Evolutionary conservation across 2,797 vertebrate genomes (phyloP), one percentile per base, ranked within the genome.

Genomic region (Crocodylus rhombifer): DNA sequence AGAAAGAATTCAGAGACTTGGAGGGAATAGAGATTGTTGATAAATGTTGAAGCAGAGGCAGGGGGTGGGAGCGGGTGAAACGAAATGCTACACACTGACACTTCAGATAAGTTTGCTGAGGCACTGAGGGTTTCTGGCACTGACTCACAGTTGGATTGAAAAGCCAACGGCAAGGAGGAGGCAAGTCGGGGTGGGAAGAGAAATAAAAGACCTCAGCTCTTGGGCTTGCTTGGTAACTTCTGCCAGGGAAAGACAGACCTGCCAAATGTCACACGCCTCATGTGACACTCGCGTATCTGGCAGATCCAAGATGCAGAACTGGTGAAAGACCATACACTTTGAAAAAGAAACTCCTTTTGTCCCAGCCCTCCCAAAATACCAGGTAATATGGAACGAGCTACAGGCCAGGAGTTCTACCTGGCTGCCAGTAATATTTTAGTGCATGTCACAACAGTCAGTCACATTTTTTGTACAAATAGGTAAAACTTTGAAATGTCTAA

Each of bases 1-100:
- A 93, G 80, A 94, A 94, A 82, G 93, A 96, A 95, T 95, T 63
- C 87, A 75, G 80, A 88, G 77, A 86, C 85, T 92, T 56, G 76
- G 87, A 96, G 88, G 81, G 73, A 94, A 96, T 65, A 82, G 83
- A 92, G 88, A 82, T 67, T 93, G 79, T 67, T 36, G 77, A 80
- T 87, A 90, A 95, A 96, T 73, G 77, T 76, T 88, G 80, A 82
- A 84, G 80, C 86, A 84, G 79, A 93, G 80, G 69, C 67, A 0
- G 62, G 76, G 18, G 61, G 80, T 21, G 89, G 88, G 81, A 51
- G 80, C 78, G 1, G 83, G 81, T 51, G 42, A 51, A 89, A 74
- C 74, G 3, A 1, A 94, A 78, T 0, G 3, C 71, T 0, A 15
- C 30, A 86, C 23, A 15, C 80, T 86, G 93, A 96, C 89, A 88